Conservation (phyloP, 37 sponge, comb jelly and placozoan genomes). For the Ephydatia muelleri region DNA sequence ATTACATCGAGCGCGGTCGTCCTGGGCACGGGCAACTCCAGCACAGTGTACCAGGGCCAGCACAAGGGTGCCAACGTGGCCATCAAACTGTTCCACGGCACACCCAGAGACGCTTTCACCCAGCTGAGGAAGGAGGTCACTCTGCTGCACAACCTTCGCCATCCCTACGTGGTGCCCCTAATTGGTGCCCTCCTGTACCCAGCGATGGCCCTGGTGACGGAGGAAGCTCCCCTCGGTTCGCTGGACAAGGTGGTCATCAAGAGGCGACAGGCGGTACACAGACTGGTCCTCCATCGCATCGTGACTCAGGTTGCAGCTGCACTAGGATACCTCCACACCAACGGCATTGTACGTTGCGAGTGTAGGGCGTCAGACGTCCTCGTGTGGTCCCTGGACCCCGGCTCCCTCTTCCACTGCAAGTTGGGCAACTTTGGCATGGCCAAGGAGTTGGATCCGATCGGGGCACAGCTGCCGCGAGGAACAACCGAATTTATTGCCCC, state of each 20-base stretch:
- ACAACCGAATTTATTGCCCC: slow-evolving; percentile 80
- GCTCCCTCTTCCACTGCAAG: slow-evolving; percentile 75
- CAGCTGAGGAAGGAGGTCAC: slow-evolving; percentile 61
- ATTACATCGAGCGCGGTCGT: slow-evolving; percentile 30
- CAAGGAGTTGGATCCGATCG: slow-evolving; percentile 54
- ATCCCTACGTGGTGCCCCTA: slow-evolving; percentile 76
- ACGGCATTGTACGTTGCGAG: slow-evolving; percentile 68
- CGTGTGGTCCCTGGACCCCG: slow-evolving; percentile 72
- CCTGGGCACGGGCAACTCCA: slow-evolving; percentile 71
- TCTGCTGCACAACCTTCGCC: slow-evolving; percentile 56
- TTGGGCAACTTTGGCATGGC: slow-evolving; percentile 82
- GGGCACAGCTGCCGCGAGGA: slow-evolving; percentile 55
- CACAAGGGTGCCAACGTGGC: slow-evolving; percentile 55
- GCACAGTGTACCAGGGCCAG: slow-evolving; percentile 66
- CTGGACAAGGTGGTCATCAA: slow-evolving; percentile 55
- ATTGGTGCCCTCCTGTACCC: slow-evolving; percentile 75
- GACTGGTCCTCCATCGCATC: slow-evolving; percentile 69
- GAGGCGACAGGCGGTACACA: slow-evolving; percentile 36
- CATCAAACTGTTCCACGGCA: slow-evolving; percentile 57
- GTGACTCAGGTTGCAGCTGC: slow-evolving; percentile 82
- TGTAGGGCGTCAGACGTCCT: slow-evolving; percentile 82
- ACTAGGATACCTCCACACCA: slow-evolving; percentile 64
- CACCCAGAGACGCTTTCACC: slow-evolving; percentile 34
- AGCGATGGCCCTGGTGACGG: slow-evolving; percentile 68
- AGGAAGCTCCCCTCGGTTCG: slow-evolving; percentile 79